phyloP scores from a whole-genome alignment of 2,797 vertebrate genomes.

The Adrianichthys oophorus region DNA sequence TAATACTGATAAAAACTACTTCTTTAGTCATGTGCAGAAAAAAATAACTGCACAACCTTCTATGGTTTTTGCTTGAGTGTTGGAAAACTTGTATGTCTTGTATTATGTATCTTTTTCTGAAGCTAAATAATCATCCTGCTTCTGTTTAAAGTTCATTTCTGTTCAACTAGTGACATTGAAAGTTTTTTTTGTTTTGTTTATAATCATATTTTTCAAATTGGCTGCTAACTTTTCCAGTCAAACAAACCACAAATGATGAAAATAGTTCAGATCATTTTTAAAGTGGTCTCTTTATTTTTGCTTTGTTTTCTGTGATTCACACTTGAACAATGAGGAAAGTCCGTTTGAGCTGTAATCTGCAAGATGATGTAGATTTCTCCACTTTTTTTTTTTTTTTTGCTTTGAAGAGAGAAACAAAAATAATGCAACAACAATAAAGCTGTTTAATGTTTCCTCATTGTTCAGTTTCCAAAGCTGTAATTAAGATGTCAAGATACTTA shows the following conservation, averaged over 20 bases:
- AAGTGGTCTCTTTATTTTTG: background rate
- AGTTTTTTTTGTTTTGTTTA: too few relatives aligned
- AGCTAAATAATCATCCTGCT: too few relatives aligned
- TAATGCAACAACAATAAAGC: conserved; percentile 40
- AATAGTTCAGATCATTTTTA: background rate
- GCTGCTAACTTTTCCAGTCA: conserved; percentile 4
- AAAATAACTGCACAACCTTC: background rate
- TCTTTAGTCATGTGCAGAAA: background rate
- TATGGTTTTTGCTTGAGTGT: background rate
- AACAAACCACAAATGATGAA: conserved; percentile 16
- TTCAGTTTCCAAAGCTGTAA: conserved; percentile 46
- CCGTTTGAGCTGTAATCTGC: conserved; percentile 18
- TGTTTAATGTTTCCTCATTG: conserved; percentile 44
- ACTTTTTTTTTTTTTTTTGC: conserved; percentile 19
- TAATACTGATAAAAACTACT: background rate
- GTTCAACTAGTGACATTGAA: too few relatives aligned
- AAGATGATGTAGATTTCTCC: conserved; percentile 22
- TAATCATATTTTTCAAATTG: background rate
- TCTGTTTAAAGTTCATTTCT: too few relatives aligned
- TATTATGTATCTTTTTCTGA: background rate
- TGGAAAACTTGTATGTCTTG: background rate
- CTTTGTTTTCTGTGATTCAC: conserved; percentile 14
- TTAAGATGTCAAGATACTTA: conserved; percentile 62
- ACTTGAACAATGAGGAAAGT: conserved; percentile 26
- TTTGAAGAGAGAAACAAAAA: conserved; percentile 34